Conservation (phyloP, 1,140 invertebrate genomes). For the Rhyzopertha dominica region DNA sequence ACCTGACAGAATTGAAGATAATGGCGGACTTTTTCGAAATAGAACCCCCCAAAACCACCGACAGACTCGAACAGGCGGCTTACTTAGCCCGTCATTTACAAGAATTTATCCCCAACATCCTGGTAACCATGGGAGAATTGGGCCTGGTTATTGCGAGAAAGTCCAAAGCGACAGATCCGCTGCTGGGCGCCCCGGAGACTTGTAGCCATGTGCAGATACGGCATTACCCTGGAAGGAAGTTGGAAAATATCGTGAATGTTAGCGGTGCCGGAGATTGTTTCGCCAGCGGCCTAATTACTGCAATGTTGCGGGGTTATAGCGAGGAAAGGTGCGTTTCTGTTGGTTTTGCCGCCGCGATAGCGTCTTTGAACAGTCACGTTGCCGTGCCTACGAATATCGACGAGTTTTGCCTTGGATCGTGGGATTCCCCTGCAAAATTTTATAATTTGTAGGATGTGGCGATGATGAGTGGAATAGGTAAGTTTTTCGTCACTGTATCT, state of each 20-base stretch:
- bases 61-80: slow-evolving; percentile 30
- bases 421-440: no score
- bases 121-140: slow-evolving; percentile 53
- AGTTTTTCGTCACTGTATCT: no score
- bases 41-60: slow-evolving; percentile 20
- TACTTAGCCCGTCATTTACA: slow-evolving; percentile 27
- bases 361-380: slow-evolving; percentile 48
- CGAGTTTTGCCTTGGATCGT: no score
- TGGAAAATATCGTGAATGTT: slow-evolving; percentile 52
- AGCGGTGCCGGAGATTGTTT: slow-evolving; percentile 64
- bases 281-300: slow-evolving; percentile 55
- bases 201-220: slow-evolving; percentile 27
- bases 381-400: no score
- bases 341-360: slow-evolving; percentile 52
- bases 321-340: slow-evolving; percentile 51
- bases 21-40: slow-evolving; percentile 43
- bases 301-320: slow-evolving; percentile 44
- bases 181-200: slow-evolving; percentile 15
- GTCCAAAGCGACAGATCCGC: slow-evolving; percentile 28
- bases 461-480: no score
- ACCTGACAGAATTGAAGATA: slow-evolving; percentile 61
- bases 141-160: slow-evolving; percentile 50
- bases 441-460: no score
- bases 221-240: slow-evolving; percentile 47
- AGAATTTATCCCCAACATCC: slow-evolving; percentile 49